phyloP scores from a whole-genome alignment of 1,140 invertebrate genomes.

The Drosophila pruinosa region DNA sequence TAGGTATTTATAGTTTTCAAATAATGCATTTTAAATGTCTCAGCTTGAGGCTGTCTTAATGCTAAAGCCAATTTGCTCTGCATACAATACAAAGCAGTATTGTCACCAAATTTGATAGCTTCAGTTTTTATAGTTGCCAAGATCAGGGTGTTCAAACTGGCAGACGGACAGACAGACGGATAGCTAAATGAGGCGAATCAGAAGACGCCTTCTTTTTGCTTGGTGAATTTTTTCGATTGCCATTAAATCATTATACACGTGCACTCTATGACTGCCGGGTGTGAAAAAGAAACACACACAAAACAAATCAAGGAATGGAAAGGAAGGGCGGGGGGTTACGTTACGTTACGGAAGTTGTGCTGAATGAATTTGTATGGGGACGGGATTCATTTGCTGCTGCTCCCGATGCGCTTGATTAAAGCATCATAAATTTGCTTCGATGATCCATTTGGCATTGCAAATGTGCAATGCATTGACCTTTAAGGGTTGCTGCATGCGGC shows the following conservation, averaged over 20 bases:
- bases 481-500: slow-evolving; percentile 29
- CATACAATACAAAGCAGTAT: no score
- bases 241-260: neutral
- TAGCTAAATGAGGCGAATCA: neutral
- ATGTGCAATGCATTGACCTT: slow-evolving; percentile 40
- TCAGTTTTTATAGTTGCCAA: neutral
- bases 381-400: slow-evolving; percentile 1
- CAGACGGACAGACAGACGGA: no score
- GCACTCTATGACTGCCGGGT: neutral
- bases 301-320: neutral
- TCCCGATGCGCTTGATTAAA: neutral
- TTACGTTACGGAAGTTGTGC: neutral
- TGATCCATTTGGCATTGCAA: slow-evolving; percentile 26
- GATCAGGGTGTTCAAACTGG: no score
- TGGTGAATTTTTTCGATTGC: neutral
- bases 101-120: neutral
- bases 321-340: no score
- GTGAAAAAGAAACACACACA: no score
- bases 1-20: no score
- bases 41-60: no score
- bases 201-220: neutral
- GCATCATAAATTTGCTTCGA: neutral
- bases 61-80: no score
- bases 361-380: slow-evolving; percentile 2
- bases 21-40: no score